A percentile compares a stretch with the other conserved stretches of the same genome.
phyloP scores from a whole-genome alignment of 2,888 invertebrate species.

The Meiosimyza decipiens region DNA sequence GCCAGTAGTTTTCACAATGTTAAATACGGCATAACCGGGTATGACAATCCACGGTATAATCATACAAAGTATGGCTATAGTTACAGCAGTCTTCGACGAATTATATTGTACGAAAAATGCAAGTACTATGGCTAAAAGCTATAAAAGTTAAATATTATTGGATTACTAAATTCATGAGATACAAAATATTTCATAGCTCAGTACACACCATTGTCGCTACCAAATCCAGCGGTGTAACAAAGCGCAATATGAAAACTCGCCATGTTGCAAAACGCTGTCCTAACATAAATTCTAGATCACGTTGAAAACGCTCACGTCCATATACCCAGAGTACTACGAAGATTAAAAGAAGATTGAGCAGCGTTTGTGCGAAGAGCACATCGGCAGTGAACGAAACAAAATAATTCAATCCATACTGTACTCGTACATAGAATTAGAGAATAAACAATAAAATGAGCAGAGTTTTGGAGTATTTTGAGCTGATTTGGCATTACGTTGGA shows the following conservation, averaged over 20 bases:
- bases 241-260: conserved; percentile 56
- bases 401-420: conserved; percentile 49
- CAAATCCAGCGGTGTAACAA: conserved; percentile 55
- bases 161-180: not conserved
- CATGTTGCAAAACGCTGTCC: conserved; percentile 70
- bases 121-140: conserved; percentile 43
- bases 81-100: conserved; percentile 23
- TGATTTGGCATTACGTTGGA: conserved; percentile 51
- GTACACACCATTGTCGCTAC: conserved; percentile 48
- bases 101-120: conserved; percentile 40
- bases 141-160: not conserved
- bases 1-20: conserved; percentile 54
- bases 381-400: conserved; percentile 46
- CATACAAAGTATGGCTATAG: conserved; percentile 46
- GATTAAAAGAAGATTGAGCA: conserved; percentile 73
- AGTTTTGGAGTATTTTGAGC: not conserved
- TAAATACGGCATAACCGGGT: conserved; percentile 57
- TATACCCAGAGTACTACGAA: conserved; percentile 85
- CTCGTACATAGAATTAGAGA: conserved; percentile 2
- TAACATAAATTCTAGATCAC: conserved; percentile 81
- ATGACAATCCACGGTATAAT: conserved; percentile 54
- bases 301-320: conserved; percentile 73
- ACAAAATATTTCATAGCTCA: not conserved
- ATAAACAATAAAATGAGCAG: not conserved
- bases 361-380: conserved; percentile 48